These are phyloP conservation scores for Sigmodon hispidus DNA, from an alignment of 2,113 vertebrate species.

Conservation along the genomic window DNA sequence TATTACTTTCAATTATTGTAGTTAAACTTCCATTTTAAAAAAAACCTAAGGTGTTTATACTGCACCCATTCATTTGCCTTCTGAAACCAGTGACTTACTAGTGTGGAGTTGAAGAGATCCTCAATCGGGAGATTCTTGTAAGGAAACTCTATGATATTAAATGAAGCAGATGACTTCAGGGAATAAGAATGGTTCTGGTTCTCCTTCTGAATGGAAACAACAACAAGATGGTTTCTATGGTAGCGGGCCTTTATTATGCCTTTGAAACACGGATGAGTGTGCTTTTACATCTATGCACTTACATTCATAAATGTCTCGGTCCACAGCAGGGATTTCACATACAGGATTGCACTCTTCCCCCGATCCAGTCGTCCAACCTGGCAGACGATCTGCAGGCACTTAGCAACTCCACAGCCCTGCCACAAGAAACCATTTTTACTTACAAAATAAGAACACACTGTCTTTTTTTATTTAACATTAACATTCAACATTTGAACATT, in stretches of 20 bases:
- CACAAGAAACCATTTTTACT: not conserved
- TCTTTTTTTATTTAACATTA: not conserved
- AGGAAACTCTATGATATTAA: slow-evolving; percentile 96
- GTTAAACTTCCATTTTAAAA: not conserved
- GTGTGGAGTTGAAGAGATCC: slow-evolving; percentile 92
- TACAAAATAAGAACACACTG: not conserved
- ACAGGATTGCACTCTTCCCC: slow-evolving; percentile 94
- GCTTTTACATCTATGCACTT: slow-evolving; percentile 66
- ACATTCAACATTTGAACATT: not conserved
- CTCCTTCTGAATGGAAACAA: slow-evolving; percentile 87
- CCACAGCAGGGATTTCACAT: slow-evolving; percentile 92
- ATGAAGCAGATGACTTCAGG: slow-evolving; percentile 92
- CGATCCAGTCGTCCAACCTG: slow-evolving; percentile 95
- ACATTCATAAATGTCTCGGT: slow-evolving; percentile 95
- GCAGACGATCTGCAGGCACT: slow-evolving; percentile 93
- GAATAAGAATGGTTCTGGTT: slow-evolving; percentile 95
- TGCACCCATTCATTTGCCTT: not conserved
- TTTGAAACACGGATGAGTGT: not conserved
- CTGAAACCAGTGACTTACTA: slow-evolving; percentile 85
- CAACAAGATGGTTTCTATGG: not conserved
- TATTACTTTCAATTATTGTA: not conserved
- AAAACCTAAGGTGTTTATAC: not conserved
- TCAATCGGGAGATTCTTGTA: slow-evolving; percentile 94
- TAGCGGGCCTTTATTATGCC: not conserved
- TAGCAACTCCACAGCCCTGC: slow-evolving; percentile 91